A percentile compares a stretch with the other conserved stretches of the same genome.
Evolutionary conservation across 2,113 vertebrate genomes (phyloP).

Genomic region (Pelobates fuscus): DNA sequence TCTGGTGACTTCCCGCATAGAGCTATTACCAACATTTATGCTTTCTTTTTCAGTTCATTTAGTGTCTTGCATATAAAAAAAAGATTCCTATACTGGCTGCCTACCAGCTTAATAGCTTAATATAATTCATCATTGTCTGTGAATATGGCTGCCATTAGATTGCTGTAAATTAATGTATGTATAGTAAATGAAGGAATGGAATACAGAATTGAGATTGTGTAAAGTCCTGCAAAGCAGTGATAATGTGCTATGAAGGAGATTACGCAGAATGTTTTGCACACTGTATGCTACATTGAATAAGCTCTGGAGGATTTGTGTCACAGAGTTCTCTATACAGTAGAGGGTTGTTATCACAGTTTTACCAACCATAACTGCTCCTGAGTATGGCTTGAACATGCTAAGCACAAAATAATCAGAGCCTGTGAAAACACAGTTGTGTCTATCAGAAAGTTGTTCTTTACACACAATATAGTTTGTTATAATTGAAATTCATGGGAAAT

Average conservation of each 20-base stretch:
- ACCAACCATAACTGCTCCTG: slow-evolving; percentile 19
- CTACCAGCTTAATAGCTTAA: slow-evolving; percentile 55
- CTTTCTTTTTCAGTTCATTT: slow-evolving; percentile 25
- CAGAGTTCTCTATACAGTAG: slow-evolving; percentile 10
- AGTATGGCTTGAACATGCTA: slow-evolving; percentile 24
- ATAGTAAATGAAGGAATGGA: slow-evolving; percentile 44
- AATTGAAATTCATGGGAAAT: not conserved
- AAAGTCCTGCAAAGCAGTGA: slow-evolving; percentile 44
- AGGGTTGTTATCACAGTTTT: slow-evolving; percentile 29
- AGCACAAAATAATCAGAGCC: slow-evolving; percentile 19
- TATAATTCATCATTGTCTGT: slow-evolving; percentile 52
- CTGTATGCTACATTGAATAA: slow-evolving; percentile 24
- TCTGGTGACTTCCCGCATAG: slow-evolving; percentile 8
- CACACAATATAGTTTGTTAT: slow-evolving; percentile 1
- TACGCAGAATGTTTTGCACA: slow-evolving; percentile 29
- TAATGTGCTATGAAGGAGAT: slow-evolving; percentile 19
- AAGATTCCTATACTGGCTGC: slow-evolving; percentile 40
- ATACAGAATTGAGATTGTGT: slow-evolving; percentile 47
- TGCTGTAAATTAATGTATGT: slow-evolving; percentile 45
- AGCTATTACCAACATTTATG: slow-evolving; percentile 8
- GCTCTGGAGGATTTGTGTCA: slow-evolving; percentile 25
- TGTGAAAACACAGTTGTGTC: not conserved
- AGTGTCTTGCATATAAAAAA: slow-evolving; percentile 13
- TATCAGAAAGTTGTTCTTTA: slow-evolving; percentile 1
- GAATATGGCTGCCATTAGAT: slow-evolving; percentile 8